These are phyloP conservation scores for Silurus lanzhouensis DNA, from an alignment of 2,797 vertebrate species.

Conservation along the genomic window DNA sequence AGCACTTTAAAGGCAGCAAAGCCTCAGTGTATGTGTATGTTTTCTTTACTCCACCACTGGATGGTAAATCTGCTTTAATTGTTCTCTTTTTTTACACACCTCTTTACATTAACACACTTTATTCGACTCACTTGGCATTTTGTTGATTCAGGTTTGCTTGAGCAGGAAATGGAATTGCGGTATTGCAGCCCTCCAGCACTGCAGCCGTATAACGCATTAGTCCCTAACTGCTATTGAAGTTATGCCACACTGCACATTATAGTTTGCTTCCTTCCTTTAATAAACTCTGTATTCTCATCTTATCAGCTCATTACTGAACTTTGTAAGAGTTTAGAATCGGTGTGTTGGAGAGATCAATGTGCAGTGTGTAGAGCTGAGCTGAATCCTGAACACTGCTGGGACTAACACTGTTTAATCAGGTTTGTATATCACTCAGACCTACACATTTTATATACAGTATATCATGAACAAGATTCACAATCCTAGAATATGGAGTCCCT, in stretches of 20 bases:
- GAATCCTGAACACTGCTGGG: neutral
- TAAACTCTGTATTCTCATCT: neutral
- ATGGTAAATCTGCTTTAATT: neutral
- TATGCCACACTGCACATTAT: conserved; percentile 22
- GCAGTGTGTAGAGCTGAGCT: neutral
- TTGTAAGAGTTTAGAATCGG: neutral
- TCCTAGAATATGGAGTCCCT: neutral
- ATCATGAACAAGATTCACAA: neutral
- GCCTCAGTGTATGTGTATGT: neutral
- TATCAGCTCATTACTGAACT: conserved; percentile 12
- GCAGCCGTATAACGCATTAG: neutral
- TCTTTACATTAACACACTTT: neutral
- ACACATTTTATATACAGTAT: too few species aligned
- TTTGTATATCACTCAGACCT: neutral
- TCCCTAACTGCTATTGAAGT: conserved; percentile 3
- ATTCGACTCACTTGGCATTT: neutral
- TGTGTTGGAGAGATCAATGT: neutral
- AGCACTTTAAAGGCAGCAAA: neutral
- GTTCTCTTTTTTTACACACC: neutral
- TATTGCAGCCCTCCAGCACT: neutral
- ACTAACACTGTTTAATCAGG: neutral
- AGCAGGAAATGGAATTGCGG: neutral
- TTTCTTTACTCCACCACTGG: neutral
- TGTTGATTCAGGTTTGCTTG: neutral
- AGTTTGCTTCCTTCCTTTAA: neutral